Percentiles rank a stretch among this genome's conserved stretches.
phyloP scores from a whole-genome alignment of 2,888 invertebrate species.

The Eupithecia dodoneata region DNA sequence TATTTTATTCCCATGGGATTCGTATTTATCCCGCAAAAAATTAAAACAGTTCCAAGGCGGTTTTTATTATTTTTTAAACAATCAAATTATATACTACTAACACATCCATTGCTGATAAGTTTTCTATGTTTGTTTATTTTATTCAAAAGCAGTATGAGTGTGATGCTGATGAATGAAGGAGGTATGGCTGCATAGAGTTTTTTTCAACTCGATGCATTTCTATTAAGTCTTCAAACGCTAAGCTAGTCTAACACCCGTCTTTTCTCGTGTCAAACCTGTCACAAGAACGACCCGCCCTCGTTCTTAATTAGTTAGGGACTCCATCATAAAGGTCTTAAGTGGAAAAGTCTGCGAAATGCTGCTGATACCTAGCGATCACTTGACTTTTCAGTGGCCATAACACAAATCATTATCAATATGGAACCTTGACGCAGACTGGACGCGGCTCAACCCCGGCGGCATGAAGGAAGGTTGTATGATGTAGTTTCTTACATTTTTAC shows the following conservation, averaged over 20 bases:
- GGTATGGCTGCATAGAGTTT: neutral
- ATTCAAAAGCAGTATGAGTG: no score
- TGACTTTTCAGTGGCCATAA: neutral
- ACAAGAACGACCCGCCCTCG: conserved; percentile 36
- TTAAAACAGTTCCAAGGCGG: no score
- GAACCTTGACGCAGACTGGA: neutral
- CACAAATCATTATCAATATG: neutral
- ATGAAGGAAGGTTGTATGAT: neutral
- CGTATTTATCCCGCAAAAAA: no score
- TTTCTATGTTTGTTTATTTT: no score
- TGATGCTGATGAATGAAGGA: neutral
- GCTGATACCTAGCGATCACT: neutral
- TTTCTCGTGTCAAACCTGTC: conserved; percentile 40
- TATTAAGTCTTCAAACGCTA: neutral
- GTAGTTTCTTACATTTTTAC: neutral
- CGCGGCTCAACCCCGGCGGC: neutral
- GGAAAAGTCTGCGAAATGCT: neutral
- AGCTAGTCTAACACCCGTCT: neutral
- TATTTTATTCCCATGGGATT: no score
- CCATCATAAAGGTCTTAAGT: neutral
- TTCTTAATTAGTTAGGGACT: conserved; percentile 1
- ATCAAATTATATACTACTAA: no score
- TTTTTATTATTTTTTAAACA: no score
- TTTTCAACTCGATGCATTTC: neutral
- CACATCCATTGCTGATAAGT: no score